Evolutionary conservation across 2,797 vertebrate species (phyloP).

Genomic region (Cyclopterus lumpus): DNA sequence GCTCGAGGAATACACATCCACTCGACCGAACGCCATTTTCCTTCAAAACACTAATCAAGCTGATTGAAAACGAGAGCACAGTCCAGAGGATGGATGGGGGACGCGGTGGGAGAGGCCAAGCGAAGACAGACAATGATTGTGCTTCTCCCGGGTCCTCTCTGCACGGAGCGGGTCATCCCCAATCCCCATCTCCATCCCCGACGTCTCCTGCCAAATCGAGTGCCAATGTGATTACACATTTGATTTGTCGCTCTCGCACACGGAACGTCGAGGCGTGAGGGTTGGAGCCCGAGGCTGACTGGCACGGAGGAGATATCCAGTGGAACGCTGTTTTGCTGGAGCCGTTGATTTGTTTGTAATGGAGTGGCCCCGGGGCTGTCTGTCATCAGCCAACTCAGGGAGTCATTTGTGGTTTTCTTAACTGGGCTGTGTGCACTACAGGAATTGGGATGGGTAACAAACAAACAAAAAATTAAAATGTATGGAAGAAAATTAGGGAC

Average conservation of each 20-base stretch:
- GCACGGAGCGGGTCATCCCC: constrained; percentile 31
- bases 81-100: constrained; percentile 28
- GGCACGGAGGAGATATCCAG: constrained; percentile 63
- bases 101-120: constrained; percentile 19
- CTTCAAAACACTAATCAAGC: constrained; percentile 32
- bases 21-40: constrained; percentile 31
- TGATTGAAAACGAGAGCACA: constrained; percentile 55
- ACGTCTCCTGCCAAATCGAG: constrained; percentile 59
- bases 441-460: constrained; percentile 19
- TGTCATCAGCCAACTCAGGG: constrained; percentile 62
- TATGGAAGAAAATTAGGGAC: constrained; percentile 5
- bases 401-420: constrained; percentile 61
- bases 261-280: constrained; percentile 60
- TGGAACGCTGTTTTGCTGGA: constrained; percentile 53
- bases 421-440: constrained; percentile 25
- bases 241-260: constrained; percentile 69
- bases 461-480: constrained; percentile 36
- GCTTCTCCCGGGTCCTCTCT: constrained; percentile 27
- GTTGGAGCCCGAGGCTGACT: constrained; percentile 55
- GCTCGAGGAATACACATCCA: constrained; percentile 30
- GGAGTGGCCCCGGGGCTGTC: constrained; percentile 55
- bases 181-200: constrained; percentile 51
- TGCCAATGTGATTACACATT: constrained; percentile 72
- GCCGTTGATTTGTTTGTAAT: constrained; percentile 74
- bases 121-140: constrained; percentile 51